These are phyloP conservation scores for Epinephelus cyanopodus DNA, from an alignment of 2,113 vertebrate species.

Conservation along the genomic window DNA sequence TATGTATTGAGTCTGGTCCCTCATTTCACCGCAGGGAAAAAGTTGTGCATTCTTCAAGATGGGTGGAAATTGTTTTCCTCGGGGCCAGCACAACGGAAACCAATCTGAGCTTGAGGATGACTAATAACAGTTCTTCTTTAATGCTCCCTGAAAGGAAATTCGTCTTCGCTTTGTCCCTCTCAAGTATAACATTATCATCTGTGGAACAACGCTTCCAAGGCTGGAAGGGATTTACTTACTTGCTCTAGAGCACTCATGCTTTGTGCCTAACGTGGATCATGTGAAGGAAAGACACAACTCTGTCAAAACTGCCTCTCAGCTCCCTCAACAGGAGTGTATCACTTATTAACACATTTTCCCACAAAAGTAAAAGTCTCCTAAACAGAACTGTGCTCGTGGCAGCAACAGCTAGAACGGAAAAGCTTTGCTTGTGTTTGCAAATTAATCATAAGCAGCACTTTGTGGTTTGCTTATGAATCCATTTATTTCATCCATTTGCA, in stretches of 20 bases:
- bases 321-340: neutral
- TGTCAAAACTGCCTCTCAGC: neutral
- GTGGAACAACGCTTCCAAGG: neutral
- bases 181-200: neutral
- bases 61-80: constrained; percentile 16
- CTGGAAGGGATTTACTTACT: neutral
- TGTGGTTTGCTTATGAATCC: neutral
- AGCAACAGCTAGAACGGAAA: neutral
- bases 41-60: neutral
- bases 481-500: neutral
- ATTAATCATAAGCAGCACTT: neutral
- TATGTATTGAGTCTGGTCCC: neutral
- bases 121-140: neutral
- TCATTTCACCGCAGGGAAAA: neutral
- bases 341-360: neutral
- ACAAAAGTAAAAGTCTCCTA: neutral
- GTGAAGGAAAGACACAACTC: no score
- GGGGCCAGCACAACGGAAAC: neutral
- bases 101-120: neutral
- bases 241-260: neutral
- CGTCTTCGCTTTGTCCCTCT: neutral
- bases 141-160: constrained; percentile 7
- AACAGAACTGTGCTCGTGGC: neutral
- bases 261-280: neutral
- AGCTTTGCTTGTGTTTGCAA: neutral